These are phyloP conservation scores for Brenthis daphne DNA, from an alignment of 2,888 invertebrate species.

Conservation along the genomic window DNA sequence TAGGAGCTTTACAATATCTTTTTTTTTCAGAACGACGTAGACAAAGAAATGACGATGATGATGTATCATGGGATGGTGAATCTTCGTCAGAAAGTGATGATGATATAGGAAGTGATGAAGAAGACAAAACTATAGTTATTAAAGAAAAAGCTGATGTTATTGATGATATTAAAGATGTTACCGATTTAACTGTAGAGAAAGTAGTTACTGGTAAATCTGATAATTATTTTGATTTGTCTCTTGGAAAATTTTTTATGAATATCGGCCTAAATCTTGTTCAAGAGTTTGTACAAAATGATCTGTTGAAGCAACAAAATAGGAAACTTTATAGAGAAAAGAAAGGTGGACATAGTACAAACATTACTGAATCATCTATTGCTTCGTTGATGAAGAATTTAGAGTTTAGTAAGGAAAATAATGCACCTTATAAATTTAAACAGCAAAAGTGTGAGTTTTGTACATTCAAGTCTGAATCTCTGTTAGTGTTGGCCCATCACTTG, in stretches of 20 bases:
- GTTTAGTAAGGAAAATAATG: conserved; percentile 92
- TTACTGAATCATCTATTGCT: conserved; percentile 89
- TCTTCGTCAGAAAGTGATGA: conserved; percentile 78
- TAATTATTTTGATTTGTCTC: conserved; percentile 92
- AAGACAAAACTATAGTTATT: conserved; percentile 70
- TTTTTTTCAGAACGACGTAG: conserved; percentile 50
- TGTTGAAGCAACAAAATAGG: conserved; percentile 92
- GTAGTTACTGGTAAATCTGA: conserved; percentile 74
- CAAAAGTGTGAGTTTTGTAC: conserved; percentile 94
- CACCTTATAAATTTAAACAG: conserved; percentile 87
- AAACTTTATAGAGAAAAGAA: conserved; percentile 87
- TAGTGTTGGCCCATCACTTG: conserved; percentile 93
- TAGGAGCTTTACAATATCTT: background rate
- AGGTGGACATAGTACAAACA: conserved; percentile 84
- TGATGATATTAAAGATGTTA: conserved; percentile 75
- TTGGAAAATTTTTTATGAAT: conserved; percentile 95
- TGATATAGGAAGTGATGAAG: conserved; percentile 67
- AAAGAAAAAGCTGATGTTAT: conserved; percentile 80
- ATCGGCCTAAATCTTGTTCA: conserved; percentile 95
- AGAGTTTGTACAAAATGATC: conserved; percentile 96
- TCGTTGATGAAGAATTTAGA: conserved; percentile 93
- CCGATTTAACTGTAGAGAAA: conserved; percentile 59
- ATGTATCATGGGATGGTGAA: conserved; percentile 82
- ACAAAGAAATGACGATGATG: conserved; percentile 74
- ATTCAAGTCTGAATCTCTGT: conserved; percentile 92